These are phyloP conservation scores for Thecocarcelia acutangulata DNA, from an alignment of 2,888 invertebrate species.

Conservation along the genomic window DNA sequence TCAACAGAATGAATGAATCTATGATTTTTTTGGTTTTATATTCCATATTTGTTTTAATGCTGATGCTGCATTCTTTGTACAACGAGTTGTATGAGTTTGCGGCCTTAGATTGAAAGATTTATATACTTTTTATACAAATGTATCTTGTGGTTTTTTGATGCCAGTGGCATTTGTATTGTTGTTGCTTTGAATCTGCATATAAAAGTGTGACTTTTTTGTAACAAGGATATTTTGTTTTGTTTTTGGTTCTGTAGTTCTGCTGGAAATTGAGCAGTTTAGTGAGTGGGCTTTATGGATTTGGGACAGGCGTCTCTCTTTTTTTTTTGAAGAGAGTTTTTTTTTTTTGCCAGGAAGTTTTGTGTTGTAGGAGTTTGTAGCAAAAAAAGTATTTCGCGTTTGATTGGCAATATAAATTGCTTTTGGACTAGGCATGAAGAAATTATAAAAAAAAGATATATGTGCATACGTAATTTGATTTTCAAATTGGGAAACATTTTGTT, in stretches of 20 bases:
- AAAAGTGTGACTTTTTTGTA: conserved; percentile 6
- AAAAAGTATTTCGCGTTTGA: conserved; percentile 1
- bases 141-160: conserved; percentile 33
- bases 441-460: not conserved
- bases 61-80: not conserved
- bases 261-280: conserved; percentile 54
- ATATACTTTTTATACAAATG: conserved; percentile 41
- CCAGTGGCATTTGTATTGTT: conserved; percentile 17
- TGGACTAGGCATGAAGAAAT: not conserved
- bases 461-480: not conserved
- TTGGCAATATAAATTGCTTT: not conserved
- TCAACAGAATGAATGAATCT: conserved; percentile 53
- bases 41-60: conserved; percentile 15
- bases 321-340: conserved; percentile 57
- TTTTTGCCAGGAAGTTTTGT: conserved; percentile 53
- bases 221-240: not conserved
- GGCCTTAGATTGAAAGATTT: conserved; percentile 59
- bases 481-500: no score
- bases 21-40: conserved; percentile 34
- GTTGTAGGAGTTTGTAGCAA: not conserved
- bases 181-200: conserved; percentile 35
- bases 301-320: conserved; percentile 59
- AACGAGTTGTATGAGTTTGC: conserved; percentile 54
- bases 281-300: conserved; percentile 57
- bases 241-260: conserved; percentile 2